Conservation (phyloP, 2,888 invertebrate genomes). For the Drosophila villosipedis region DNA sequence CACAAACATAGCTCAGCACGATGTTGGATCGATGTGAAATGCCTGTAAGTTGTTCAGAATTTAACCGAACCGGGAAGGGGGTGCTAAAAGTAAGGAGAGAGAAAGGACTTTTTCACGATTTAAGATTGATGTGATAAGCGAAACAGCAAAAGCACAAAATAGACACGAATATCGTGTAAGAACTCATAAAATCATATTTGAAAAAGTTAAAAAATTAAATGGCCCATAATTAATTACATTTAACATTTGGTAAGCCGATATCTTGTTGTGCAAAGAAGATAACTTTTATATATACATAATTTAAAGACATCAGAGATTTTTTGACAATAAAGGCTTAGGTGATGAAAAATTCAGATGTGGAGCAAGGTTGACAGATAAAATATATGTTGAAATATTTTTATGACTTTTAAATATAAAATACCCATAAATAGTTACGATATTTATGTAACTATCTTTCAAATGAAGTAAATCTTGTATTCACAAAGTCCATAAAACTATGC, state of each 20-base stretch:
- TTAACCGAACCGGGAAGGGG: not conserved
- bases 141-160: slow-evolving; percentile 6
- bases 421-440: not conserved
- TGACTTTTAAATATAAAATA: not conserved
- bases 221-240: not conserved
- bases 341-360: not conserved
- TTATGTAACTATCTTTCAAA: not conserved
- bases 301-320: not conserved
- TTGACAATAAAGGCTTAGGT: not conserved
- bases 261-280: not conserved
- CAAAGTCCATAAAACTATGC: slow-evolving; percentile 17
- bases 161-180: slow-evolving; percentile 3
- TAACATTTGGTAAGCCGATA: not conserved
- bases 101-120: slow-evolving; percentile 9
- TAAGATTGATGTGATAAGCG: slow-evolving; percentile 4
- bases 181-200: not conserved
- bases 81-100: not conserved
- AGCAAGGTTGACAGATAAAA: not conserved
- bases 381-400: not conserved
- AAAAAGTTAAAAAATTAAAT: slow-evolving; percentile 1
- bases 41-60: slow-evolving; percentile 76
- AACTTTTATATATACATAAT: not conserved
- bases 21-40: slow-evolving; percentile 85
- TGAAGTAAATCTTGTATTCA: not conserved
- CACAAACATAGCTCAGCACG: slow-evolving; percentile 42